A percentile compares a stretch with the other conserved stretches of the same genome.
Conservation (phyloP, 1,140 invertebrate species). For the Theocolax elegans region DNA sequence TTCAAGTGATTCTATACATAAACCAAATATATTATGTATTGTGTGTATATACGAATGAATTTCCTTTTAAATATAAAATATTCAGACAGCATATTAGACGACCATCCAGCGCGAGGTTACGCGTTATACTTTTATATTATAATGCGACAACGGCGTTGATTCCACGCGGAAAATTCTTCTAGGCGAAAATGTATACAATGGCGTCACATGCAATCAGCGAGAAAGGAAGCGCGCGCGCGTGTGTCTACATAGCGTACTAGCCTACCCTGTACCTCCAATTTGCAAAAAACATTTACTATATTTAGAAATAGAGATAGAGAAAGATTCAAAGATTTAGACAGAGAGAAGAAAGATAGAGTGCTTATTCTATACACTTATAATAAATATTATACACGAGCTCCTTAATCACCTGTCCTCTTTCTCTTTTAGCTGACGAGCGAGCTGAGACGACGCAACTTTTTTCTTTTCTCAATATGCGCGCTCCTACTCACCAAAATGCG, state of each 20-base stretch:
- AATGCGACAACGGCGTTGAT: not conserved
- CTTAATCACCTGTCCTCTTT: not conserved
- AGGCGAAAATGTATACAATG: not conserved
- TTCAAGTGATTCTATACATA: too few species aligned
- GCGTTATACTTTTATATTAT: too few species aligned
- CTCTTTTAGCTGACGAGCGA: not conserved
- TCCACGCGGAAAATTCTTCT: not conserved
- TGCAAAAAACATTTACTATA: constrained; percentile 55
- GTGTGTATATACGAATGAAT: too few species aligned
- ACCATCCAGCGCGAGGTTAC: not conserved
- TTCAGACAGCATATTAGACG: too few species aligned
- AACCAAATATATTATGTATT: too few species aligned
- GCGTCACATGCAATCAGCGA: constrained; percentile 47
- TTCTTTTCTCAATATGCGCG: too few species aligned
- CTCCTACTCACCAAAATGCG: not conserved
- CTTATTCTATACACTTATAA: constrained; percentile 28
- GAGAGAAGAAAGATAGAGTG: constrained; percentile 30
- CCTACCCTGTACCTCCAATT: constrained; percentile 67
- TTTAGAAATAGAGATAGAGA: too few species aligned
- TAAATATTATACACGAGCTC: constrained; percentile 45
- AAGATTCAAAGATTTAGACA: not conserved
- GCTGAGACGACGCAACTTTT: constrained; percentile 2
- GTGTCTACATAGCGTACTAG: constrained; percentile 60
- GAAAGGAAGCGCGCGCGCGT: constrained; percentile 51
- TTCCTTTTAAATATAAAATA: not conserved